These are phyloP conservation scores for Peromyscus aztecus DNA, from an alignment of 2,797 vertebrate species.

Conservation along the genomic window DNA sequence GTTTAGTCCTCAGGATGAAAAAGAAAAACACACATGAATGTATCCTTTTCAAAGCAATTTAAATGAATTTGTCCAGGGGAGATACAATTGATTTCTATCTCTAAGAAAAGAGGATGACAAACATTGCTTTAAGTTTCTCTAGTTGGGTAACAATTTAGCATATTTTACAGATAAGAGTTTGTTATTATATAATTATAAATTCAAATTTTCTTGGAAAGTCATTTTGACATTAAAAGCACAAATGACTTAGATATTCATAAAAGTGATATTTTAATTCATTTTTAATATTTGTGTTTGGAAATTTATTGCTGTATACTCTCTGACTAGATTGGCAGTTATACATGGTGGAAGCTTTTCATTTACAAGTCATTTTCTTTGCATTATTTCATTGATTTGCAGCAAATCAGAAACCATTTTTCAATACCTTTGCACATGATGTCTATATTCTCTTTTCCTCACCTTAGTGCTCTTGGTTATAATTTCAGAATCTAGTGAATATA, in stretches of 20 bases:
- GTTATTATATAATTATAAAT: not conserved
- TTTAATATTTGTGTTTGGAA: not conserved
- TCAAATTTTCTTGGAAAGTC: not conserved
- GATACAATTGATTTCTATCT: not conserved
- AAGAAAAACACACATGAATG: not conserved
- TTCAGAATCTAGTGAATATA: not conserved
- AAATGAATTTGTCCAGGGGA: not conserved
- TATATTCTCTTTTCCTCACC: not conserved
- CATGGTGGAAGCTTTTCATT: not conserved
- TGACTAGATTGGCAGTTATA: not conserved
- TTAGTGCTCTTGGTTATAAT: not conserved
- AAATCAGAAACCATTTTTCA: not conserved
- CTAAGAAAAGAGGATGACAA: not conserved
- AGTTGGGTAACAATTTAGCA: not conserved
- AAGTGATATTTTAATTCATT: not conserved
- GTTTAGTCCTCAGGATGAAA: not conserved
- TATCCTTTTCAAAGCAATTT: not conserved
- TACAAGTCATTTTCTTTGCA: not conserved
- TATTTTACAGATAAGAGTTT: not conserved
- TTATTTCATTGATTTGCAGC: not conserved
- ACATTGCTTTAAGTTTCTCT: not conserved
- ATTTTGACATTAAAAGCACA: constrained; percentile 22
- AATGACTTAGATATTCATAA: not conserved
- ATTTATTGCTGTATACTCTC: not conserved
- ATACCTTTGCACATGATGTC: not conserved